Percentiles rank a stretch among this genome's conserved stretches.
phyloP scores from a whole-genome alignment of 2,113 vertebrate genomes.

The Lophochroa leadbeateri region DNA sequence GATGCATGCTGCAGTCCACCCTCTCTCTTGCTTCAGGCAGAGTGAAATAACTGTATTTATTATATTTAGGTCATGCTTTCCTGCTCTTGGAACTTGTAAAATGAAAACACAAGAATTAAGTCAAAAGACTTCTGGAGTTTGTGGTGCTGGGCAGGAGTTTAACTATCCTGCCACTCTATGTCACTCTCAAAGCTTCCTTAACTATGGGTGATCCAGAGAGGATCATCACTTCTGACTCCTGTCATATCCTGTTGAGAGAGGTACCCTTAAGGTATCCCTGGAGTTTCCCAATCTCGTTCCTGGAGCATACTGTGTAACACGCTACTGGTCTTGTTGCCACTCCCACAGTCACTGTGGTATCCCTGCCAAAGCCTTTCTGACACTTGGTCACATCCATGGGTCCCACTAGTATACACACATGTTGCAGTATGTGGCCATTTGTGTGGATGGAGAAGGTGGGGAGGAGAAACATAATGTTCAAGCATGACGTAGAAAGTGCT shows the following conservation, averaged over 20 bases:
- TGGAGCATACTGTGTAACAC: not conserved
- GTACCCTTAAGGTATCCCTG: not conserved
- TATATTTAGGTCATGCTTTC: not conserved
- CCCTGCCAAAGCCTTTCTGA: not conserved
- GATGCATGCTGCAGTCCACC: not conserved
- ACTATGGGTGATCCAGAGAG: not conserved
- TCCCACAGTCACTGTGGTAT: not conserved
- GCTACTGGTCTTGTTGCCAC: not conserved
- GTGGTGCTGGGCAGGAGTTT: not conserved
- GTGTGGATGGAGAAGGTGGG: not conserved
- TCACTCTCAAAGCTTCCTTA: not conserved
- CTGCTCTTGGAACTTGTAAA: not conserved
- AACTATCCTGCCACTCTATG: not conserved
- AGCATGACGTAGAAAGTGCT: not conserved
- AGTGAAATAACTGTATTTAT: not conserved
- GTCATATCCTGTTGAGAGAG: not conserved
- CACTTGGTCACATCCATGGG: fast-evolving
- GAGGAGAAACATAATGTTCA: not conserved
- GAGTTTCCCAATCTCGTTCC: not conserved
- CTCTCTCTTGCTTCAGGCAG: not conserved
- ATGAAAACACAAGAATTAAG: not conserved
- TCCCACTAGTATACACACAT: fast-evolving
- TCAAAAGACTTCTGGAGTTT: not conserved
- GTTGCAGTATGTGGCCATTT: not conserved
- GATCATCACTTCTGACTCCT: not conserved